Evolutionary conservation across 2,888 invertebrate species (phyloP), one percentile per base, ranked within the genome.

Genomic region (Lithophane socia): DNA sequence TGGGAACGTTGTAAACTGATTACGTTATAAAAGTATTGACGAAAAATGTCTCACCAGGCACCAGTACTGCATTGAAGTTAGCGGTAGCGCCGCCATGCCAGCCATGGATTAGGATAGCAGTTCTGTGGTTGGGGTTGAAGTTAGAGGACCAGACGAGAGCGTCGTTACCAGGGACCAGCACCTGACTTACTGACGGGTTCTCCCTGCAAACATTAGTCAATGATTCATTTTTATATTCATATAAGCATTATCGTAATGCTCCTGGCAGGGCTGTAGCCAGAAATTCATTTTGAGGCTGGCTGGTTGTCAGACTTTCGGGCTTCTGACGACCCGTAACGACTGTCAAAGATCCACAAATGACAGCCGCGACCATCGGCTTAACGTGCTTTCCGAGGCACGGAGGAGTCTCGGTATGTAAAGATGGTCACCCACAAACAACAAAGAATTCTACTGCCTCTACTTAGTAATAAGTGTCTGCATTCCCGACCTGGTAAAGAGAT

Each of bases 401-500:
- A 29, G 29, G 29, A 29, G 29, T 29, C 29, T 29, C 29, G 29
- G 29, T 29, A 29, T 29, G 29, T 29, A 29, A 29, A 29, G 29
- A 29, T 29, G 29, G 29, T 29, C 29, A 29, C 29, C 29, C 29
- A 29, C 29, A 29, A 29, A 29, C 29, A 29, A 29, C 29, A 29
- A 29, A 29, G 29, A 29, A 29, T 29, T 29, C 29, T 29, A 29
- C 29, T 29, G 1, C 29, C 29, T 29, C 29, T 29, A 29, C 29
- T 29, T 29, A 29, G n/a, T n/a, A n/a, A n/a, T 29, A 29, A 29
- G 13, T 21, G 21, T 7, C 7, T 12, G 1, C 37, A 24, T 24
- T 63, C 1, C 63, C 24, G 2, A 74, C 74, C 60, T 74, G 2
- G 74, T 74, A 18, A 74, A 74, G 3, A 74, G 72, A 42, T 74